A percentile compares a stretch with the other conserved stretches of the same genome.
Conservation (phyloP, 2,113 vertebrate genomes). For the Platysteira castanea region DNA sequence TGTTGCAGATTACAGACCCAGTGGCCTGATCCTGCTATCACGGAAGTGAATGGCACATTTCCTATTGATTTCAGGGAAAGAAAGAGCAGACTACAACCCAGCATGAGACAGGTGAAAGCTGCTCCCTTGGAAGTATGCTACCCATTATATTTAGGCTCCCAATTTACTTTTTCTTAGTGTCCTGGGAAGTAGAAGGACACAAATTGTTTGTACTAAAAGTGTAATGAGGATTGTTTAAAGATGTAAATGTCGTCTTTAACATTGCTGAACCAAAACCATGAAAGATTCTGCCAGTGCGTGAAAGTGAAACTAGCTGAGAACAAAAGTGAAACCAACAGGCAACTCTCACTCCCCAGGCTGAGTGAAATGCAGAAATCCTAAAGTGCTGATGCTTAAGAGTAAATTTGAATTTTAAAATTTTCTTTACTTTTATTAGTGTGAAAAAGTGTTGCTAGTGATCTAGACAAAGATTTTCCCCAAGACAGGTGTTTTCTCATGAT, state of each 20-base stretch:
- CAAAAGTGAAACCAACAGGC: slow-evolving; percentile 59
- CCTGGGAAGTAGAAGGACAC: neutral
- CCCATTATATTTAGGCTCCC: neutral
- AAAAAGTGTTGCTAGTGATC: neutral
- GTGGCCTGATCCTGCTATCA: neutral
- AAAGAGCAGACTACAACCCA: neutral
- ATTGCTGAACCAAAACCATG: neutral
- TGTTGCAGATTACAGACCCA: neutral
- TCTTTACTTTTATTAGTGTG: neutral
- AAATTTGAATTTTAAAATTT: neutral
- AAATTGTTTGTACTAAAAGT: neutral
- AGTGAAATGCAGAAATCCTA: slow-evolving; percentile 4
- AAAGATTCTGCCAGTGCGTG: neutral
- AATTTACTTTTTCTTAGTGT: neutral
- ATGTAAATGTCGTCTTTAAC: neutral
- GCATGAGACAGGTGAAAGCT: neutral
- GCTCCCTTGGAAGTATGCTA: neutral
- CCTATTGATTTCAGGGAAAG: neutral
- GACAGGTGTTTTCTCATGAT: neutral
- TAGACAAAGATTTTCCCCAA: neutral
- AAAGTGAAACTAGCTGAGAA: slow-evolving; percentile 51
- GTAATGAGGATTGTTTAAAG: neutral
- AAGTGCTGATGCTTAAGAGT: neutral
- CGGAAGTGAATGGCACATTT: neutral
- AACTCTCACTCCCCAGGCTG: neutral